These are phyloP conservation scores for Cabera pusaria DNA, from an alignment of 2,888 invertebrate genomes.

Conservation along the genomic window DNA sequence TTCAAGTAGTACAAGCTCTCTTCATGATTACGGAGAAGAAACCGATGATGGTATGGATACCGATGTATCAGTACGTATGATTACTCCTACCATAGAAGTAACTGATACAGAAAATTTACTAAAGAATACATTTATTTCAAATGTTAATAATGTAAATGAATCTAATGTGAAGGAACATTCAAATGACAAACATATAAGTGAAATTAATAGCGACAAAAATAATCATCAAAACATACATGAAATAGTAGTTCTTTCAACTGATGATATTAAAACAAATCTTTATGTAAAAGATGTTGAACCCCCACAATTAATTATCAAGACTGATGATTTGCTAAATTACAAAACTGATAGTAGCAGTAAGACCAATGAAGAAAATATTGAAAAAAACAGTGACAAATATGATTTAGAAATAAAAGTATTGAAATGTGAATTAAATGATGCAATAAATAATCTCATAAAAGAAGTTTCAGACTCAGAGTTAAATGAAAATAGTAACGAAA, in stretches of 20 bases:
- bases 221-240: conserved; percentile 45
- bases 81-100: conserved; percentile 78
- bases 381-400: conserved; percentile 36
- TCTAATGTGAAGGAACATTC: too few relatives aligned
- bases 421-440: conserved; percentile 75
- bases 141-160: conserved; percentile 12
- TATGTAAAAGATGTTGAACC: conserved; percentile 60
- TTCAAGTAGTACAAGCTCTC: conserved; percentile 85
- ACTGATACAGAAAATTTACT: conserved; percentile 70
- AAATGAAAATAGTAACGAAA: conserved; percentile 52
- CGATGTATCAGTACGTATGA: conserved; percentile 73
- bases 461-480: conserved; percentile 69
- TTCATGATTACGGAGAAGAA: conserved; percentile 79
- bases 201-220: conserved; percentile 22
- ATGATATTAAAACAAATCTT: conserved; percentile 65
- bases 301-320: too few relatives aligned
- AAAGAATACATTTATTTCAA: conserved; percentile 55
- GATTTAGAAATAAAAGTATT: conserved; percentile 71
- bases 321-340: too few relatives aligned
- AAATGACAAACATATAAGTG: conserved; percentile 21
- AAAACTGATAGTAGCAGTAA: too few relatives aligned
- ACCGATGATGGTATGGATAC: conserved; percentile 69
- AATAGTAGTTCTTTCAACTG: conserved; percentile 66
- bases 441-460: conserved; percentile 72
- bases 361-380: conserved; percentile 2